Evolutionary conservation across 2,888 invertebrate species (phyloP), one percentile per base, ranked within the genome.

Genomic region (Rutpela maculata): DNA sequence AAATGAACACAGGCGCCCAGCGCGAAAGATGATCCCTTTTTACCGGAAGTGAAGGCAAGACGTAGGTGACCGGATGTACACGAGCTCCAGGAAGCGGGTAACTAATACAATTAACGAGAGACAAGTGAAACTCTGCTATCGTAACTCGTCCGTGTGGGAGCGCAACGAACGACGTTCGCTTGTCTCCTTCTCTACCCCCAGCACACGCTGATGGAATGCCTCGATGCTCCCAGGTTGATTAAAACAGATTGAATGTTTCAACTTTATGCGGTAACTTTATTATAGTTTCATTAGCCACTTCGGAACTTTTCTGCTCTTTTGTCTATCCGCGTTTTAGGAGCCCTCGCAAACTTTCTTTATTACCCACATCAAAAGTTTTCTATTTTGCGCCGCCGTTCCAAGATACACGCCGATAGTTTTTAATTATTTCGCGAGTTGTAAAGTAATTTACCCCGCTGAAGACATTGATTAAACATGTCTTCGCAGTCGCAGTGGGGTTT

Each of bases 21-120:
- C 80, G 76, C 80, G 78, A 79, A 79, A 83, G 84, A 84, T 81
- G 83, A 74, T 78, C 76, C 75, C 79, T 84, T 84, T 83, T 82
- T 81, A 75, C 82, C 84, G 85, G 84, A 82, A 83, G 78, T 80
- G 80, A 75, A 83, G 78, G 83, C 83, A 84, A 81, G 81, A 84
- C 73, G 80, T 69, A 82, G 69, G 79, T 82, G 87, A 81, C 71
- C 86, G 84, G 83, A 83, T 87, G 85, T 84, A 84, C 83, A 81
- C 84, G 88, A 85, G 87, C 87, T 84, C 85, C 87, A 85, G 88
- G 88, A 89, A 88, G 87, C 88, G 88, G 85, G 87, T 88, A 89
- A 89, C 90, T 90, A 90, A 90, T 90, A 90, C 90, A 90, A 90
- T 90, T 90, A 90, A 90, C 90, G 88, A 84, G 88, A 90, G 90